Evolutionary conservation across 2,113 vertebrate genomes (phyloP), one percentile per base, ranked within the genome.

Genomic region (Apteryx owenii): DNA sequence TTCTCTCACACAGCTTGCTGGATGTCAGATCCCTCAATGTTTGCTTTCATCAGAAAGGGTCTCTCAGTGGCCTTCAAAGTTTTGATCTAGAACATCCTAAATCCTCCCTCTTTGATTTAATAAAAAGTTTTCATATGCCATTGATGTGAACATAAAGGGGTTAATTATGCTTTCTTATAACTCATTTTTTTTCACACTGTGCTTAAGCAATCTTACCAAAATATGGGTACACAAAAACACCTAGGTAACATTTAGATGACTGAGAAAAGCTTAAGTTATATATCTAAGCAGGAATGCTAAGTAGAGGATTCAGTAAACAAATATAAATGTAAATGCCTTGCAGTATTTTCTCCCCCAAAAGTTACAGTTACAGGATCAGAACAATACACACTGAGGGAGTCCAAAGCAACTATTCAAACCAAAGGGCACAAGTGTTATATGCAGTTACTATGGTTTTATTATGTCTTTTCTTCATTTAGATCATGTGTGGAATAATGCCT

Each of bases 401-500:
- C 73, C 61, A 76, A n/a, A 92, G 71, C 56, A 95, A 40, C 77
- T 25, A 66, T 92, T 95, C 80, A 85, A 89, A 76, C 26, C 70
- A 78, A 50, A 83, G 51, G 26, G 50, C n/a, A 66, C 40, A 61
- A 91, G 19, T 72, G 65, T 51, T 95, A 86, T 86, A 50, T 72
- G 62, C 38, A 91, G 65, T 60, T 83, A 75, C 85, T 94, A 20
- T 80, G 73, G 42, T 64, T 90, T 89, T 93, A 86, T 80, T 91
- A 85, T 89, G 75, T 61, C 33, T 85, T 93, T 91, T 72, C 51
- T 91, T 64, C 76, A 87, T 88, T 91, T 81, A 81, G 65, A 77
- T 60, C 61, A 54, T 56, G 56, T 78, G 23, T 78, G 68, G 96
- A 68, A 96, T 90, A 97, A 93, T 88, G 85, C 40, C 87, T 29